A percentile compares a stretch with the other conserved stretches of the same genome.
Conservation (phyloP, 1,140 invertebrate genomes). For the Drosophila ananassae region DNA sequence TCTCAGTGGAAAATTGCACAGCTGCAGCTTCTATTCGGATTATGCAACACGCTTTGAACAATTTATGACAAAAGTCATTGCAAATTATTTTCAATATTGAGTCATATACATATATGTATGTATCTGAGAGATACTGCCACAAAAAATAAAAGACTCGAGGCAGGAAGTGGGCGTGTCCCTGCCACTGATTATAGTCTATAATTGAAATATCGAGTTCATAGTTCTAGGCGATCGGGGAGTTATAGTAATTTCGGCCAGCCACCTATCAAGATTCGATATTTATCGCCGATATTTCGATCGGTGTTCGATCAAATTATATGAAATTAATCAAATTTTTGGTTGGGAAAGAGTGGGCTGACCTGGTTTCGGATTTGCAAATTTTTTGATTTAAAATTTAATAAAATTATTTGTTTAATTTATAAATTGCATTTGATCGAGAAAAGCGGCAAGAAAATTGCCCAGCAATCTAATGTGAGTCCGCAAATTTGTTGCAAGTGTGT, state of each 20-base stretch:
- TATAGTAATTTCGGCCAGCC: conserved; percentile 32
- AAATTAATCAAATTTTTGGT: conserved; percentile 29
- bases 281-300: conserved; percentile 26
- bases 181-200: conserved; percentile 36
- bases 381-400: conserved; percentile 18
- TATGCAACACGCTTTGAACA: conserved; percentile 67
- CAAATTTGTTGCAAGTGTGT: conserved; percentile 7
- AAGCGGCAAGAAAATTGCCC: conserved; percentile 73
- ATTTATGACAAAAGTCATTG: conserved; percentile 73
- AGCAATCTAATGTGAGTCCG: conserved; percentile 56
- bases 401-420: conserved; percentile 82
- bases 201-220: conserved; percentile 53
- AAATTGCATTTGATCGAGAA: conserved; percentile 70
- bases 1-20: conserved; percentile 20
- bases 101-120: conserved; percentile 51
- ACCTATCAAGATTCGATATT: conserved; percentile 25
- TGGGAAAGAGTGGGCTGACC: conserved; percentile 10
- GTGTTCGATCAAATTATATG: conserved; percentile 26
- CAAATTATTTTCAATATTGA: conserved; percentile 77
- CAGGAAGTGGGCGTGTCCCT: conserved; percentile 59
- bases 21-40: conserved; percentile 60
- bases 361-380: not conserved
- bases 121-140: conserved; percentile 13
- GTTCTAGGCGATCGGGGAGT: conserved; percentile 42
- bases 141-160: conserved; percentile 33